Conservation (phyloP, 2,888 invertebrate genomes). For the Chrysodeixis includens region DNA sequence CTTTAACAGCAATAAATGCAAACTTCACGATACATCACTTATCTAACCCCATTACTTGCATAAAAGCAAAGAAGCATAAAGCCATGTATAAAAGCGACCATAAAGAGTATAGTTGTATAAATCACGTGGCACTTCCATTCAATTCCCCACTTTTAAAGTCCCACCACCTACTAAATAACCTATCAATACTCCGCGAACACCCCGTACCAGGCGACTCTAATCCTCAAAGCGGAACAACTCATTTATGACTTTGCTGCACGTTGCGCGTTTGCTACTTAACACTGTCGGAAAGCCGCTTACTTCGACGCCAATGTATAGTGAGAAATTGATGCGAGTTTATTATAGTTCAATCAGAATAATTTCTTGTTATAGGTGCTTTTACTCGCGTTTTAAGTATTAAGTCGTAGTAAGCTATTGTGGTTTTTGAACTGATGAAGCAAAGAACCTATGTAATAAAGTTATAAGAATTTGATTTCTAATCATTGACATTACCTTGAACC, state of each 20-base stretch:
- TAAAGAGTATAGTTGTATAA: too few relatives aligned
- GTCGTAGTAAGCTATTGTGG: too few relatives aligned
- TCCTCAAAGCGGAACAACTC: slow-evolving; percentile 14
- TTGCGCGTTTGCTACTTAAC: not conserved
- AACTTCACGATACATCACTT: too few relatives aligned
- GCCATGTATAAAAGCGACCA: too few relatives aligned
- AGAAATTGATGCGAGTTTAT: not conserved
- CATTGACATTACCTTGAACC: too few relatives aligned
- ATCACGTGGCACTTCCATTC: not conserved
- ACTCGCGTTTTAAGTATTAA: not conserved
- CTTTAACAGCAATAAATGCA: too few relatives aligned
- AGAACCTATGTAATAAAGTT: too few relatives aligned
- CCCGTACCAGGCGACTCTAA: slow-evolving; percentile 11
- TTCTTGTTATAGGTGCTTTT: slow-evolving; percentile 5
- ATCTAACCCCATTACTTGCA: too few relatives aligned
- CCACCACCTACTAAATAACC: slow-evolving; percentile 7
- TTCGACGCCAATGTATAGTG: not conserved
- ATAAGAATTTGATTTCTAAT: too few relatives aligned
- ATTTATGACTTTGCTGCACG: slow-evolving; percentile 3
- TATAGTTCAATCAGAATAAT: slow-evolving; percentile 18
- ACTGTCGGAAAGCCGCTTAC: slow-evolving; percentile 34
- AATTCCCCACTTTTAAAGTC: not conserved
- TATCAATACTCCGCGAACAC: slow-evolving; percentile 13
- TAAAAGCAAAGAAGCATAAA: too few relatives aligned
- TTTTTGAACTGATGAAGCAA: too few relatives aligned